Percentiles rank a stretch among this genome's conserved stretches.
phyloP scores from a whole-genome alignment of 2,888 invertebrate species.

The Chaitophorus viminalis region DNA sequence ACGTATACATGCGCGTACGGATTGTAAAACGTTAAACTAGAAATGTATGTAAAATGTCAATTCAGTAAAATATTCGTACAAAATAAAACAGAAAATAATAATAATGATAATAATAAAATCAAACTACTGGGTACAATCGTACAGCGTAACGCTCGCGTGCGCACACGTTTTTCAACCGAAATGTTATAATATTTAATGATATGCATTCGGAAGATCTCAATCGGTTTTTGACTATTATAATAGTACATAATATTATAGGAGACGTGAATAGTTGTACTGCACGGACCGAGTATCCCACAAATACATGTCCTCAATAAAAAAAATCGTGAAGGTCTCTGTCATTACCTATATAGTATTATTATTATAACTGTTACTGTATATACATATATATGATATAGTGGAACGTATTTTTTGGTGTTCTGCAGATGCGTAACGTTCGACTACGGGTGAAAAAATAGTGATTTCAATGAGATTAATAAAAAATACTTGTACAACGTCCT shows the following conservation, averaged over 20 bases:
- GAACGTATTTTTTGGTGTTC: background rate
- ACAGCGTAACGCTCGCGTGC: background rate
- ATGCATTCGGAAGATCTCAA: background rate
- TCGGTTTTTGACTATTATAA: too few species aligned
- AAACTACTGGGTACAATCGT: too few species aligned
- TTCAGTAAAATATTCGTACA: background rate
- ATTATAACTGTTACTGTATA: background rate
- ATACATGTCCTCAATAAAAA: background rate
- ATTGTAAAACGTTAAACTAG: background rate
- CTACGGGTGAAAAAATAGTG: background rate
- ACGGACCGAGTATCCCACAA: background rate
- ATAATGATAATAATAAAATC: background rate
- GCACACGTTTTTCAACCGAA: background rate
- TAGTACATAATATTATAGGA: too few species aligned
- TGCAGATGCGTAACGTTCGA: background rate
- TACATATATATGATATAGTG: background rate
- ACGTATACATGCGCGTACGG: background rate
- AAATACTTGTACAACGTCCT: background rate
- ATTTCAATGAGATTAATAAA: background rate
- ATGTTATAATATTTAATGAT: background rate
- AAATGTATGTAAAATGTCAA: background rate
- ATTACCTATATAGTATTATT: background rate
- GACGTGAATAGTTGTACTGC: background rate
- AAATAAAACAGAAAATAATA: background rate
- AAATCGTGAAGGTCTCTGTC: background rate